A percentile compares a stretch with the other conserved stretches of the same genome.
Evolutionary conservation across 2,888 invertebrate species (phyloP).

Genomic region (Ormyrus nitidulus): DNA sequence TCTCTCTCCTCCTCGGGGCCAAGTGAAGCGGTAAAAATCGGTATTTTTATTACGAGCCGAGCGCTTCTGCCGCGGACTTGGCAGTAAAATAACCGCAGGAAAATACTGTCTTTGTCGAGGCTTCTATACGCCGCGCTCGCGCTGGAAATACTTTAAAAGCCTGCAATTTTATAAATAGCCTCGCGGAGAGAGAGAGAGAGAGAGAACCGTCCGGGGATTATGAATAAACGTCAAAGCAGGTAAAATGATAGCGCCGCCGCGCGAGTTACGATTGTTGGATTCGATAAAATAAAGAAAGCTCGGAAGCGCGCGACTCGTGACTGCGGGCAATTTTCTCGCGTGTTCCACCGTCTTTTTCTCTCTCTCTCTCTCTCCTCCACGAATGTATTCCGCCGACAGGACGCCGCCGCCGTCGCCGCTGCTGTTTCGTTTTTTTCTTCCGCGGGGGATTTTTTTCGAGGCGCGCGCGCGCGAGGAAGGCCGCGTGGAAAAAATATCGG

Average conservation of each 20-base stretch:
- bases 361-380: background rate
- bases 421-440: background rate
- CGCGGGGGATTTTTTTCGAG: slow-evolving; percentile 10
- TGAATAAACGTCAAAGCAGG: slow-evolving; percentile 30
- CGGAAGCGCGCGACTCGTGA: slow-evolving; percentile 39
- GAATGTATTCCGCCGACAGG: slow-evolving; percentile 20
- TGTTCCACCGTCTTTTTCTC: slow-evolving; percentile 6
- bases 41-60: slow-evolving; percentile 9
- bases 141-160: slow-evolving; percentile 18
- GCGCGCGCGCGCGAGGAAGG: background rate
- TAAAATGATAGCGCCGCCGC: slow-evolving; percentile 1
- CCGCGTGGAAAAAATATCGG: slow-evolving; percentile 55
- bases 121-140: no score
- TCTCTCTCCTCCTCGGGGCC: background rate
- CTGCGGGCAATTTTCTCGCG: slow-evolving; percentile 48
- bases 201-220: slow-evolving; percentile 6
- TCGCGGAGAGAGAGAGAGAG: background rate
- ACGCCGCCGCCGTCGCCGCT: slow-evolving; percentile 7
- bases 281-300: slow-evolving; percentile 36
- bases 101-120: slow-evolving; percentile 26
- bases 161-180: slow-evolving; percentile 47
- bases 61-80: background rate
- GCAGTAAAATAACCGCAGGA: slow-evolving; percentile 20
- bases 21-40: slow-evolving; percentile 22
- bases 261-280: slow-evolving; percentile 13